Base-by-base conservation (phyloP, 2,113 vertebrate species). In the Ardeotis arabs region DNA sequence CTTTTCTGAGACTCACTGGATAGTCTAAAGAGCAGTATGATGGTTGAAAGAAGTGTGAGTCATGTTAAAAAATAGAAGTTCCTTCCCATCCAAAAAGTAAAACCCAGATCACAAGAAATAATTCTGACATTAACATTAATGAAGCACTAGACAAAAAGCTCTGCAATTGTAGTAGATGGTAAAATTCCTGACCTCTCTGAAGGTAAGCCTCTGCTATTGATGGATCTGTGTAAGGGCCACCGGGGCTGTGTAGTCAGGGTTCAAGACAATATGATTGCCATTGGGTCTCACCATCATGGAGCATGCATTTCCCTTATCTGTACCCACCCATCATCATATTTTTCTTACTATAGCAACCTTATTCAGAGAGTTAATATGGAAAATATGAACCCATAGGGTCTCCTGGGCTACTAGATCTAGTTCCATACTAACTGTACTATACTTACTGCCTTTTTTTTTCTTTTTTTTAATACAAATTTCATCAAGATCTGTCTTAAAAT, bases 41-140 rank as follows among this genome's bases (percentile, higher is more conserved):
- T 17, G 13, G 44, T 27, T 39, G 15, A 69, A 12, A 85, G 33
- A 72, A 80, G 19, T 0, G 0, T 7, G 3, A 63, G 14, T 41
- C 0, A 0, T 33, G 19, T 74, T 53, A 80, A 72, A 80, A 67
- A 47, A 5, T 0, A 52, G 4, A 91, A 70, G 11, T 53, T 67
- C 5, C 4, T 4, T 66, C 45, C 33, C 8, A 49, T 44, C 6
- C 27, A 63, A 72, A 76, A 76, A 25, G 3, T 27, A 39, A 90
- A 87, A 39, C 4, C 2, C 33, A 66, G 12, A 47, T 23, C 12
- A 76, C 19, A 52, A 80, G 85, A 94, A 77, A 44, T 37, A 79
- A 58, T 79, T 82, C 23, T 63, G 14, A 25, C 14, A 58, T 44
- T 8, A 79, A 53, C 3, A 9, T 39, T 62, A 44, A 22, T 37